phyloP scores from a whole-genome alignment of 1,140 invertebrate genomes.

The Drosophila cardini region DNA sequence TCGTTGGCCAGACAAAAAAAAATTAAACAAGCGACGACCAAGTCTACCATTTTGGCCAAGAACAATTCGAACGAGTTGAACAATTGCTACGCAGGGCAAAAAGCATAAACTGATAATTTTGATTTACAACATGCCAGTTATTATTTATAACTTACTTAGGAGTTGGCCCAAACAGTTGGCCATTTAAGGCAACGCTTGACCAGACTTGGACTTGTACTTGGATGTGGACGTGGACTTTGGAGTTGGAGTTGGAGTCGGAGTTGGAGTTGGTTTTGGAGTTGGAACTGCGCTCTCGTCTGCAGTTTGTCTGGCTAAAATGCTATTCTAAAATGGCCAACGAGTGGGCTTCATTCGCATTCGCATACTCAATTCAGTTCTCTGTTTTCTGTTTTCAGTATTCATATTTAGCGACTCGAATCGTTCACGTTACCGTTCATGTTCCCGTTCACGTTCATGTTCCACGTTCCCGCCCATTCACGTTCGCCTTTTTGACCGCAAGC shows the following conservation, averaged over 20 bases:
- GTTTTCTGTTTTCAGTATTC: slow-evolving; percentile 4
- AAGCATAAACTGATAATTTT: slow-evolving; percentile 80
- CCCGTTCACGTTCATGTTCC: slow-evolving; percentile 25
- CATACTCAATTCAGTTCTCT: background rate
- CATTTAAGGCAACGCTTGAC: slow-evolving; percentile 58
- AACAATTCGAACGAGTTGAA: slow-evolving; percentile 38
- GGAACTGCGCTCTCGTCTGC: slow-evolving; percentile 16
- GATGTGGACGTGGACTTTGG: too few relatives aligned
- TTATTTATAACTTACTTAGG: slow-evolving; percentile 84
- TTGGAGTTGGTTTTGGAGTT: background rate
- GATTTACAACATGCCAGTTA: slow-evolving; percentile 84
- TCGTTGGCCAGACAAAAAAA: slow-evolving; percentile 14
- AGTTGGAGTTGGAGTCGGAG: background rate
- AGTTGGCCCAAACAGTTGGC: slow-evolving; percentile 44
- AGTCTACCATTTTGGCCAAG: slow-evolving; percentile 62
- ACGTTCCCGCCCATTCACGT: slow-evolving; percentile 75
- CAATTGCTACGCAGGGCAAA: slow-evolving; percentile 49
- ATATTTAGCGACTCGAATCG: slow-evolving; percentile 50
- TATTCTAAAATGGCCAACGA: slow-evolving; percentile 49
- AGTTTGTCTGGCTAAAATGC: slow-evolving; percentile 28
- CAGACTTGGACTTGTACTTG: slow-evolving; percentile 18
- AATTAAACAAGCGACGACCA: background rate
- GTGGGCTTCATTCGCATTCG: background rate
- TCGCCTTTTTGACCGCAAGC: slow-evolving; percentile 65
- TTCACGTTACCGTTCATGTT: slow-evolving; percentile 24